Evolutionary conservation across 2,888 invertebrate genomes (phyloP).

Genomic region (Galeruca laticollis): DNA sequence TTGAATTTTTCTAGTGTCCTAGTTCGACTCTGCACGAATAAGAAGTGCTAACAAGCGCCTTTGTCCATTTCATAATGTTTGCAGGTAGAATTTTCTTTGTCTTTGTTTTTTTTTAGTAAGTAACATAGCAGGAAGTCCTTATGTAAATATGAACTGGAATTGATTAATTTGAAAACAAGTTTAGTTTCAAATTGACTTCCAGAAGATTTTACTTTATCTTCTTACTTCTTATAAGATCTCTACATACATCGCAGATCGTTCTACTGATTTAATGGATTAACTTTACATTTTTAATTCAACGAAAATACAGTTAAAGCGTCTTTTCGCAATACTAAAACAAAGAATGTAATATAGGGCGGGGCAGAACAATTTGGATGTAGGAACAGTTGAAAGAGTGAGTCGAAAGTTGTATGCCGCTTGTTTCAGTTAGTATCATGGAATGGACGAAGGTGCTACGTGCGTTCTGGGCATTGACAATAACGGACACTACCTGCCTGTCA

Average conservation of each 20-base stretch:
- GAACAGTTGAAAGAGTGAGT: too few species aligned
- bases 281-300: neutral
- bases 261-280: neutral
- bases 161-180: slow-evolving; percentile 1
- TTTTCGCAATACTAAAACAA: neutral
- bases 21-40: neutral
- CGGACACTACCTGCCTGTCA: too few species aligned
- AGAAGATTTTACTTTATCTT: neutral
- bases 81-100: slow-evolving; percentile 19
- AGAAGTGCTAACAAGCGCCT: slow-evolving; percentile 2
- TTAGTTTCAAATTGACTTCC: neutral
- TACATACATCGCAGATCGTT: neutral
- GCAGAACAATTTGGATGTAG: too few species aligned
- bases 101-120: slow-evolving; percentile 4
- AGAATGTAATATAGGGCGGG: neutral
- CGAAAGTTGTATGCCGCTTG: too few species aligned
- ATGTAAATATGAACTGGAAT: neutral
- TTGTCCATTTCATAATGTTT: slow-evolving; percentile 11
- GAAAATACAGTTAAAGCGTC: neutral
- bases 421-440: too few species aligned
- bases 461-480: too few species aligned
- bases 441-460: too few species aligned
- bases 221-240: neutral
- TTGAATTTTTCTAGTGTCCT: too few species aligned
- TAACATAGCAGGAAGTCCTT: slow-evolving; percentile 5